phyloP scores from a whole-genome alignment of 2,797 vertebrate species.

The Galagoides demidoff region DNA sequence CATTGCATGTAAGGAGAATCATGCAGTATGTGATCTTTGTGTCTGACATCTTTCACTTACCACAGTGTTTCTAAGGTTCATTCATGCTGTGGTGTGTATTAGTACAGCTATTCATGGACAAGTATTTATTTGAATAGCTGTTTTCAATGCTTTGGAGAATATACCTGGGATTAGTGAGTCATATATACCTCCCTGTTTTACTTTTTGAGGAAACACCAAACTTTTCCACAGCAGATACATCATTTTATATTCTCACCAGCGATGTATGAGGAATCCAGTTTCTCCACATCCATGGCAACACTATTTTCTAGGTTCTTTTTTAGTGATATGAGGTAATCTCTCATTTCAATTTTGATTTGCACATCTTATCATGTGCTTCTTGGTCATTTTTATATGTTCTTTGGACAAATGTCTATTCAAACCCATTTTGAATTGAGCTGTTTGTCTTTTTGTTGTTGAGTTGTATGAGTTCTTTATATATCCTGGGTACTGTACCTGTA shows the following conservation, averaged over 20 bases:
- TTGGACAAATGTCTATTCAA: background rate
- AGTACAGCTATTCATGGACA: background rate
- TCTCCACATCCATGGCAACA: background rate
- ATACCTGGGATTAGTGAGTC: background rate
- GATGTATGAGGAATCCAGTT: too few relatives aligned
- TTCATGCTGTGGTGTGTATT: background rate
- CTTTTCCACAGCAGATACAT: background rate
- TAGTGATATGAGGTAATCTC: background rate
- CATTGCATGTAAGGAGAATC: background rate
- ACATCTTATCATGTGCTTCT: background rate
- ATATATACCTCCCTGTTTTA: background rate
- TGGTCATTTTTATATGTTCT: background rate
- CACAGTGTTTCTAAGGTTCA: background rate
- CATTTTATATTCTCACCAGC: background rate
- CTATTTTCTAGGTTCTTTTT: background rate
- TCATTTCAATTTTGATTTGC: background rate
- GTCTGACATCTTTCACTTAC: background rate
- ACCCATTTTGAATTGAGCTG: background rate
- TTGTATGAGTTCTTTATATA: background rate
- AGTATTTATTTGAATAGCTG: background rate
- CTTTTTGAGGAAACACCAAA: background rate
- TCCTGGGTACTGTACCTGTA: background rate
- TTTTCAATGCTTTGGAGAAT: background rate
- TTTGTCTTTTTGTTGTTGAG: background rate
- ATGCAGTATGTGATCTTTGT: background rate